These are phyloP conservation scores for Tipula confusa DNA, from an alignment of 2,888 invertebrate genomes.

Conservation along the genomic window DNA sequence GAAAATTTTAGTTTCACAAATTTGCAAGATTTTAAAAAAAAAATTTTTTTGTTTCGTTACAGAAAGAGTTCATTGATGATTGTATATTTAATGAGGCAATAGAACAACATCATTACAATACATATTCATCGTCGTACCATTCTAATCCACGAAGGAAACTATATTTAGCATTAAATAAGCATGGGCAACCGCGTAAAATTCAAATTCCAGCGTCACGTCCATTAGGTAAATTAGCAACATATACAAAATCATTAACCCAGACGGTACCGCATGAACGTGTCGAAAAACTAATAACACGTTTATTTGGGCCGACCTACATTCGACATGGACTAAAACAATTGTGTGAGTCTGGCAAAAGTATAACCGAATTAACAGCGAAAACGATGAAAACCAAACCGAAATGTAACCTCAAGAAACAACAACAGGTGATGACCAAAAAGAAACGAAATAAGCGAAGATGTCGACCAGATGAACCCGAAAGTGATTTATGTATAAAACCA, in stretches of 20 bases:
- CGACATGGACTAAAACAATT: conserved; percentile 51
- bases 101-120: conserved; percentile 80
- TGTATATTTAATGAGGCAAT: conserved; percentile 85
- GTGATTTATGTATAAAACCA: conserved; percentile 32
- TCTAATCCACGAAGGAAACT: conserved; percentile 65
- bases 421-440: conserved; percentile 41
- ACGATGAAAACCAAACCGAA: conserved; percentile 50
- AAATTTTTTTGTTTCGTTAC: conserved; percentile 55
- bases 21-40: too few species aligned
- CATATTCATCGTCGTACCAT: conserved; percentile 72
- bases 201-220: conserved; percentile 63
- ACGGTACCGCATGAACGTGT: conserved; percentile 54
- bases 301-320: conserved; percentile 51
- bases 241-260: conserved; percentile 66
- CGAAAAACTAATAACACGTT: conserved; percentile 53
- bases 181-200: conserved; percentile 67
- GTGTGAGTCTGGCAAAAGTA: conserved; percentile 50
- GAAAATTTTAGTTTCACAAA: too few species aligned
- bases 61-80: conserved; percentile 78
- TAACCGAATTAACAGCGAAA: conserved; percentile 47
- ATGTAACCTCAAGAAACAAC: conserved; percentile 42
- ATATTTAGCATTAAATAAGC: conserved; percentile 72
- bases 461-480: conserved; percentile 36
- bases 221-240: conserved; percentile 69
- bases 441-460: conserved; percentile 44